These are phyloP conservation scores for Arizona elegans DNA, from an alignment of 2,113 vertebrate genomes.

Conservation along the genomic window DNA sequence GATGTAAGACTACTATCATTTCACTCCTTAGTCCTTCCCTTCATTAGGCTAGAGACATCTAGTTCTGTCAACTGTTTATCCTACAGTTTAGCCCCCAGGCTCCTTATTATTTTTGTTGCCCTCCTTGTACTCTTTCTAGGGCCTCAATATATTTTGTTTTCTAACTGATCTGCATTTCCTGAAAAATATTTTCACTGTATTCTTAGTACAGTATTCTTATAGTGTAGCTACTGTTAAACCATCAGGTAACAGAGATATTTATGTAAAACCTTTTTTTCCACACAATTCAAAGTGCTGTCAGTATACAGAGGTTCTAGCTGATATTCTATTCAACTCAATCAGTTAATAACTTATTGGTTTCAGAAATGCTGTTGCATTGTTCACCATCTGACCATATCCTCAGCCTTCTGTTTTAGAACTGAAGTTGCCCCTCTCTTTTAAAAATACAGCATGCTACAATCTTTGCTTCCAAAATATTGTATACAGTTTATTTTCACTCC, in stretches of 20 bases:
- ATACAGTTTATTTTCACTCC: rapidly evolving
- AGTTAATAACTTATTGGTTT: neutral
- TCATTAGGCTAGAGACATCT: neutral
- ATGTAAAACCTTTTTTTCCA: neutral
- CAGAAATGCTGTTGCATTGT: neutral
- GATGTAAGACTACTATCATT: neutral
- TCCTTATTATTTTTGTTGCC: neutral
- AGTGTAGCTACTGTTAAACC: neutral
- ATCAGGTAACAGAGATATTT: slow-evolving; percentile 2
- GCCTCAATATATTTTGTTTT: neutral
- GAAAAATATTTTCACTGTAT: neutral
- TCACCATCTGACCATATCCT: neutral
- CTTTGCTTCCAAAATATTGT: neutral
- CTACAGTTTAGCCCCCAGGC: neutral
- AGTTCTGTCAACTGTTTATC: neutral
- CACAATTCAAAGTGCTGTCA: neutral
- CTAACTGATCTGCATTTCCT: neutral
- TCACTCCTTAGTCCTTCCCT: neutral
- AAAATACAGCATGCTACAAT: neutral
- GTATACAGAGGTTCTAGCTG: neutral
- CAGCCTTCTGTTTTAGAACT: neutral
- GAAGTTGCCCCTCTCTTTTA: neutral
- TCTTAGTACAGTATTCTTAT: neutral
- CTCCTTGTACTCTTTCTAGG: neutral
- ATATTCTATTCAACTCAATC: neutral